Conservation (phyloP, 2,888 invertebrate genomes). For the Stramonita haemastoma region DNA sequence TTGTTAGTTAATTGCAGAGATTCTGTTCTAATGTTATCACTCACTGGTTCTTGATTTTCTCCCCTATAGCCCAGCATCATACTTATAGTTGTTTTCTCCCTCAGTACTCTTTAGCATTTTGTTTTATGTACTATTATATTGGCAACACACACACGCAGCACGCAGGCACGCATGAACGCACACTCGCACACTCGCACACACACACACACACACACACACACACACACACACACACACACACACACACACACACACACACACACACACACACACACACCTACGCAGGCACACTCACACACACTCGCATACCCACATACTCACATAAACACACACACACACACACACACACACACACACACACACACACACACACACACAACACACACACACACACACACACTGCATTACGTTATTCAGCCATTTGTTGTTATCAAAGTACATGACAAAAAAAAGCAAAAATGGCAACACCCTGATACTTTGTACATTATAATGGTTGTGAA, state of each 20-base stretch:
- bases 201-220: conserved; percentile 8
- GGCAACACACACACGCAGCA: no score
- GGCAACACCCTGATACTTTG: no score
- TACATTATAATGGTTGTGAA: no score
- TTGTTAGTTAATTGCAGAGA: no score
- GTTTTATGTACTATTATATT: no score
- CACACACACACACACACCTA: conserved; percentile 1
- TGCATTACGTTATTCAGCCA: background rate
- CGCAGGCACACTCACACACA: background rate
- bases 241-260: conserved; percentile 32
- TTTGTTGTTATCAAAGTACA: background rate
- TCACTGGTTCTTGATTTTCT: no score
- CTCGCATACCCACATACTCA: background rate
- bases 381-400: background rate
- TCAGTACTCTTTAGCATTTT: no score
- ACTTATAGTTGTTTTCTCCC: no score
- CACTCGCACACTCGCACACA: background rate
- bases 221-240: conserved; percentile 22
- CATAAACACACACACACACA: background rate
- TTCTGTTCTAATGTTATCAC: no score
- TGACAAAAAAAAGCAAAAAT: no score
- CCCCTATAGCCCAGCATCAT: no score
- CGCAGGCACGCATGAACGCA: background rate
- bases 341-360: conserved; percentile 27
- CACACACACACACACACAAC: background rate